Percentiles rank a stretch among this genome's conserved stretches.
phyloP scores from a whole-genome alignment of 2,797 vertebrate species.

The Acomys russatus region DNA sequence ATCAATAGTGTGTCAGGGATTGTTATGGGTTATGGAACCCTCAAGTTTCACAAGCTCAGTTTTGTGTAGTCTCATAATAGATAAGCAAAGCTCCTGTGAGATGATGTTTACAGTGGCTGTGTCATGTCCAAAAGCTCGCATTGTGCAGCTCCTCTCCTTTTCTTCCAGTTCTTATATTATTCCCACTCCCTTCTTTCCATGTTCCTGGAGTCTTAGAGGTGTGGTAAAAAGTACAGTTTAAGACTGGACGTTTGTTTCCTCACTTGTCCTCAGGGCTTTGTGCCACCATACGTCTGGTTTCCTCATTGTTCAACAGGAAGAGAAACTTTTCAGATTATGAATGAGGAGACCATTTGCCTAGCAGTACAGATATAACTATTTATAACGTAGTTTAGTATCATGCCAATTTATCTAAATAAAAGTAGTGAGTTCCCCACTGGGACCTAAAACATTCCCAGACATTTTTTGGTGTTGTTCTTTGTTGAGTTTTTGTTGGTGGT shows the following conservation, averaged over 20 bases:
- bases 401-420: not conserved
- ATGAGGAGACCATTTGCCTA: not conserved
- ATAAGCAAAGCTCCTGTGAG: not conserved
- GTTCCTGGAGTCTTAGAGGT: not conserved
- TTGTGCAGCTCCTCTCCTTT: not conserved
- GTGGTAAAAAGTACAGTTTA: not conserved
- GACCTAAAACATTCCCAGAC: not conserved
- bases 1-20: not conserved
- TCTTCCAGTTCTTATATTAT: not conserved
- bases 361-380: not conserved
- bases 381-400: not conserved
- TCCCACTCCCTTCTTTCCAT: not conserved
- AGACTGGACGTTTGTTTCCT: not conserved
- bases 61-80: not conserved
- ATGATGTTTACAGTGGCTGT: not conserved
- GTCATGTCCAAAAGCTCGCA: not conserved
- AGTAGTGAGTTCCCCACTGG: not conserved
- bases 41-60: not conserved
- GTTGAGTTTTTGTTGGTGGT: not conserved
- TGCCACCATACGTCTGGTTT: not conserved
- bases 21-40: not conserved
- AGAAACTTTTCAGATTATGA: not conserved
- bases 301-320: not conserved
- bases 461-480: not conserved
- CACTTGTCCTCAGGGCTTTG: not conserved